These are phyloP conservation scores for Plebejus anna DNA, from an alignment of 2,888 invertebrate species.

Conservation along the genomic window DNA sequence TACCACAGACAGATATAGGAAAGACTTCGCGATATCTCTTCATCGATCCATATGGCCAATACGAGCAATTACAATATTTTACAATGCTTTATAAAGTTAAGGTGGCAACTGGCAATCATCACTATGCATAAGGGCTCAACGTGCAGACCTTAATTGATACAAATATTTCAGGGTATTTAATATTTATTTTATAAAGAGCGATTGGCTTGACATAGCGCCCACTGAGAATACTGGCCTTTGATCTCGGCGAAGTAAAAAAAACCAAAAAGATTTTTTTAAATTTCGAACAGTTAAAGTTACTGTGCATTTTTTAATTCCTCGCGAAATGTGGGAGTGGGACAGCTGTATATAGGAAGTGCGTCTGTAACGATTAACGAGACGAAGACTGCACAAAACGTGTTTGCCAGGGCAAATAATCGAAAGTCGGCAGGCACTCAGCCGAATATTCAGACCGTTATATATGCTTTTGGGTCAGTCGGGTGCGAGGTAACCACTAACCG, in stretches of 20 bases:
- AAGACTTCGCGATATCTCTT: not conserved
- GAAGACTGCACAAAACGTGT: conserved; percentile 27
- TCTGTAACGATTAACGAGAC: conserved; percentile 28
- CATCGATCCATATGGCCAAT: too few relatives aligned
- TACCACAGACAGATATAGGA: not conserved
- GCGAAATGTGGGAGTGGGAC: conserved; percentile 32
- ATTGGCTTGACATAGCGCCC: too few relatives aligned
- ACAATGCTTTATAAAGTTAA: too few relatives aligned
- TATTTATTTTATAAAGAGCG: too few relatives aligned
- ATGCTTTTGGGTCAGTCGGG: conserved; percentile 38
- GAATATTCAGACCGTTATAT: conserved; percentile 41
- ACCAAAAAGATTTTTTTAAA: too few relatives aligned
- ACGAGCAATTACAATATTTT: too few relatives aligned
- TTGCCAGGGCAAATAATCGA: conserved; percentile 37
- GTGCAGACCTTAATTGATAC: not conserved
- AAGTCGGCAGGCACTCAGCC: conserved; percentile 38
- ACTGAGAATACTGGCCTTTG: too few relatives aligned
- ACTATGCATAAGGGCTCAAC: not conserved
- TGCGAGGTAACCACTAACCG: conserved; percentile 17
- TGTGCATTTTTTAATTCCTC: conserved; percentile 1
- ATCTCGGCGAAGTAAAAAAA: too few relatives aligned
- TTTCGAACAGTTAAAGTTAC: not conserved
- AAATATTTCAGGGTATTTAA: not conserved
- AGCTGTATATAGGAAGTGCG: conserved; percentile 30
- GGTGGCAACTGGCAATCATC: not conserved